Evolutionary conservation across 2,113 vertebrate species (phyloP).

Genomic region (Takifugu flavidus): DNA sequence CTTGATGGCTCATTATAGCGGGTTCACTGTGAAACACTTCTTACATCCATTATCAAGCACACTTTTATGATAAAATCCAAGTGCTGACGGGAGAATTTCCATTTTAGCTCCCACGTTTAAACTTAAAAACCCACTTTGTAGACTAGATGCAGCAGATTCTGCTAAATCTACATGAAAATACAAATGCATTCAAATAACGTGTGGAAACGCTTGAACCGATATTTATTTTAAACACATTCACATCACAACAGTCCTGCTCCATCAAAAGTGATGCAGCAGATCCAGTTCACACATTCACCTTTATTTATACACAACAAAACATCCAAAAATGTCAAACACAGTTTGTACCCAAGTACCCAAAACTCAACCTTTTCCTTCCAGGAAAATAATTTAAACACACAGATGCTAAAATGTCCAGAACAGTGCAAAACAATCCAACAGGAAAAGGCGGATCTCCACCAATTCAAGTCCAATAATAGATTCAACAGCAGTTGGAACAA

Average conservation of each 20-base stretch:
- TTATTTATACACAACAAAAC: constrained; percentile 26
- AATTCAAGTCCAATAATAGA: constrained; percentile 48
- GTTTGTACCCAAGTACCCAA: constrained; percentile 18
- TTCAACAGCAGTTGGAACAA: constrained; percentile 28
- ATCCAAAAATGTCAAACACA: constrained; percentile 23
- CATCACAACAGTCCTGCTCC: constrained; percentile 45
- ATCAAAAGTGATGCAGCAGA: constrained; percentile 51
- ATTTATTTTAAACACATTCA: constrained; percentile 66
- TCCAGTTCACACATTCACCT: constrained; percentile 28
- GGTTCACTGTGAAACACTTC: too few species aligned
- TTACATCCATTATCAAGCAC: too few species aligned
- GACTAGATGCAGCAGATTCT: too few species aligned
- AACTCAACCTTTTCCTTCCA: background rate
- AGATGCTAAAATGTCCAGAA: constrained; percentile 19
- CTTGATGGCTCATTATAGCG: too few species aligned
- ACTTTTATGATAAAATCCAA: too few species aligned
- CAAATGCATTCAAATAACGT: background rate
- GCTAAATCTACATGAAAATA: too few species aligned
- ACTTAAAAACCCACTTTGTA: too few species aligned
- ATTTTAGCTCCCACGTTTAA: too few species aligned
- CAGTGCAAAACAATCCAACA: constrained; percentile 58
- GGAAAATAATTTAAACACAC: constrained; percentile 50
- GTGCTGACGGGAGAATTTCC: too few species aligned
- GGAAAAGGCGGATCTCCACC: constrained; percentile 31
- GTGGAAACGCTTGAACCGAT: constrained; percentile 14